Percentiles rank a stretch among this genome's conserved stretches.
These are phyloP conservation scores for Ormyrus rosae DNA, from an alignment of 2,888 invertebrate species.

Conservation along the genomic window DNA sequence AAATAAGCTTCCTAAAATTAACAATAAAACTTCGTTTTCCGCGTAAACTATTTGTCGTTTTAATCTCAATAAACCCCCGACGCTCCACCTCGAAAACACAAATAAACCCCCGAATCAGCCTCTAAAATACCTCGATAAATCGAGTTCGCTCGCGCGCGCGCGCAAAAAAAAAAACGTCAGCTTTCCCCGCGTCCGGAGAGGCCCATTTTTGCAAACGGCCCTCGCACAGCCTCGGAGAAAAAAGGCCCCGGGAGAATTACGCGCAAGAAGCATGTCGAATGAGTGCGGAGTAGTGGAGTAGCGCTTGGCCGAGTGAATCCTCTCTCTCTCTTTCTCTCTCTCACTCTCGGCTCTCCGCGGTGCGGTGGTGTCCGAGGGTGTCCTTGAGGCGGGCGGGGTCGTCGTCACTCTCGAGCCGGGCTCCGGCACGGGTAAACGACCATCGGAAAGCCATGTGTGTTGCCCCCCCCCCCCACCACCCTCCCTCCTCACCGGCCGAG, in stretches of 20 bases:
- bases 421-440: conserved; percentile 72
- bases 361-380: conserved; percentile 60
- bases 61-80: too few relatives aligned
- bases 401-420: conserved; percentile 70
- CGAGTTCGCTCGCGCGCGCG: too few relatives aligned
- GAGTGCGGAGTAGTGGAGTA: background rate
- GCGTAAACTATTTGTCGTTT: too few relatives aligned
- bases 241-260: too few relatives aligned
- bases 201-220: too few relatives aligned
- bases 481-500: conserved; percentile 2
- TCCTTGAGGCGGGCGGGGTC: conserved; percentile 75
- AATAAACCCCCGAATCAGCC: too few relatives aligned
- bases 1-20: too few relatives aligned
- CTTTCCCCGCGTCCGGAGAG: too few relatives aligned
- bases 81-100: too few relatives aligned
- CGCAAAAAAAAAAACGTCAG: background rate
- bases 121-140: too few relatives aligned
- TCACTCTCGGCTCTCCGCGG: background rate
- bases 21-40: too few relatives aligned
- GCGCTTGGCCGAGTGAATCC: conserved; percentile 10
- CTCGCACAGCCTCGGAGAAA: too few relatives aligned
- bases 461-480: conserved; percentile 59
- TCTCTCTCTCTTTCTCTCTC: background rate
- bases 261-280: conserved; percentile 28
- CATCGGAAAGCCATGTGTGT: conserved; percentile 70